phyloP scores from a whole-genome alignment of 2,888 invertebrate genomes.

The Galeruca laticollis region DNA sequence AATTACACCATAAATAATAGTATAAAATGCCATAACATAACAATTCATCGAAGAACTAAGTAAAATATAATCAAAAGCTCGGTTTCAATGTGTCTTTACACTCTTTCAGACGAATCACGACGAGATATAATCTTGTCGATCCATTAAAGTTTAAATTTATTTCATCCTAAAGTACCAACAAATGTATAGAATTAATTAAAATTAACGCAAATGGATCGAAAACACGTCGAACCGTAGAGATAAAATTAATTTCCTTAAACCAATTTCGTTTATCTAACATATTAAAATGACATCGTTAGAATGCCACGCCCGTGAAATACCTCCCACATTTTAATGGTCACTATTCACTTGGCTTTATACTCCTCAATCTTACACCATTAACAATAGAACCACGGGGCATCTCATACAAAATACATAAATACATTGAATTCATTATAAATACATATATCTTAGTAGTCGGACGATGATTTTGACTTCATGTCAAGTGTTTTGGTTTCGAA shows the following conservation, averaged over 20 bases:
- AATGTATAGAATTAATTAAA: slow-evolving; percentile 54
- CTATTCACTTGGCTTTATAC: slow-evolving; percentile 64
- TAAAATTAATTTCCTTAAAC: slow-evolving; percentile 59
- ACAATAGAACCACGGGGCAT: slow-evolving; percentile 67
- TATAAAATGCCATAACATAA: slow-evolving; percentile 16
- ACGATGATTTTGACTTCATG: slow-evolving; percentile 46
- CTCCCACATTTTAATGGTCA: slow-evolving; percentile 64
- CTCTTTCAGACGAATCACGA: slow-evolving; percentile 18
- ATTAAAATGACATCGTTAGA: slow-evolving; percentile 63
- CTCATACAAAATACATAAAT: slow-evolving; percentile 68
- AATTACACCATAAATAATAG: slow-evolving; percentile 24
- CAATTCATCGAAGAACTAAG: slow-evolving; percentile 31
- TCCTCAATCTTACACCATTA: slow-evolving; percentile 66
- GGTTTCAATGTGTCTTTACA: slow-evolving; percentile 24
- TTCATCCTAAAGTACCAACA: slow-evolving; percentile 30
- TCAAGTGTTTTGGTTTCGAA: slow-evolving; percentile 40
- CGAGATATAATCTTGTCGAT: slow-evolving; percentile 31
- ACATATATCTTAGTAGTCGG: slow-evolving; percentile 64
- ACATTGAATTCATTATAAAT: slow-evolving; percentile 68
- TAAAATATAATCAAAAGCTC: slow-evolving; percentile 16
- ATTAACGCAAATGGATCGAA: slow-evolving; percentile 55
- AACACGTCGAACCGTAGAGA: slow-evolving; percentile 41
- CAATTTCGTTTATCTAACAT: slow-evolving; percentile 62
- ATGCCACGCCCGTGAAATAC: slow-evolving; percentile 61
- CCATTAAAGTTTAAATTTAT: slow-evolving; percentile 42